Conservation (phyloP, 1,140 invertebrate species). For the Procambarus clarkii region DNA sequence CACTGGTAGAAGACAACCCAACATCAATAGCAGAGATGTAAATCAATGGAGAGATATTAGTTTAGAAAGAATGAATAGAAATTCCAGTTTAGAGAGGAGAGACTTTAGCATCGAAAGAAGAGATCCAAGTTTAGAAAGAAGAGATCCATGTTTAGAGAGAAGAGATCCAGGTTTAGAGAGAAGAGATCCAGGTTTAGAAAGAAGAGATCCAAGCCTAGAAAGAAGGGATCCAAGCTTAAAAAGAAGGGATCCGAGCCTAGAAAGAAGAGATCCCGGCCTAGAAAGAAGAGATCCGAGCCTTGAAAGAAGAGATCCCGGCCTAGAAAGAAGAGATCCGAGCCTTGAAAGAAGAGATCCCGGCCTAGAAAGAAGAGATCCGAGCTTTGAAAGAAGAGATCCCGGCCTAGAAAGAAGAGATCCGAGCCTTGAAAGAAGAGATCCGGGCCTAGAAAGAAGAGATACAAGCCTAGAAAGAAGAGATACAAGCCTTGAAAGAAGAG, state of each 20-base stretch:
- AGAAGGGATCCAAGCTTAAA: constrained; percentile 26
- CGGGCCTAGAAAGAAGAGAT: constrained; percentile 17
- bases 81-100: constrained; percentile 18
- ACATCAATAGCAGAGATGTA: constrained; percentile 21
- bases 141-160: neutral
- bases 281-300: constrained; percentile 28
- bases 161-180: constrained; percentile 5
- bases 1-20: constrained; percentile 30
- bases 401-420: constrained; percentile 29
- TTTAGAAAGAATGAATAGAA: constrained; percentile 32
- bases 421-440: constrained; percentile 13
- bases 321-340: constrained; percentile 18
- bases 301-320: constrained; percentile 25
- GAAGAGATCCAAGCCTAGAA: constrained; percentile 30
- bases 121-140: neutral
- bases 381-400: constrained; percentile 27
- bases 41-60: constrained; percentile 24
- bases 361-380: constrained; percentile 17
- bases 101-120: constrained; percentile 18
- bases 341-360: constrained; percentile 24
- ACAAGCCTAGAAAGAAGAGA: constrained; percentile 30
- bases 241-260: neutral
- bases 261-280: constrained; percentile 16
- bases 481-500: constrained; percentile 42
- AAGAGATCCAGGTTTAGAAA: constrained; percentile 22